Conservation (phyloP, 2,113 vertebrate genomes). For the Acrocephalus kingi region DNA sequence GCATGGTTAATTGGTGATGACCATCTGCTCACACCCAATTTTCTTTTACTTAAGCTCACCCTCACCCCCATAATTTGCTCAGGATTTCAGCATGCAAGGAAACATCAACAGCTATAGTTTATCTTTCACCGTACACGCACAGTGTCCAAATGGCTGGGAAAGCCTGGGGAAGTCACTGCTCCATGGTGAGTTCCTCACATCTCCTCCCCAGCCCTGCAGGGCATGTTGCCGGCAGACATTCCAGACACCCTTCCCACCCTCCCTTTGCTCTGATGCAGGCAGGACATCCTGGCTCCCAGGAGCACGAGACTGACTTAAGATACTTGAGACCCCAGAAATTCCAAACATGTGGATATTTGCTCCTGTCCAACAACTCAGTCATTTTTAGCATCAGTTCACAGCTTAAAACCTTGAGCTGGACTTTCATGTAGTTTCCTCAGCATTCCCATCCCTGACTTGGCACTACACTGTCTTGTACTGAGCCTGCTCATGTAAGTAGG, state of each 20-base stretch:
- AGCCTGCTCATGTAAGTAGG: not conserved
- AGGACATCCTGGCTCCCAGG: not conserved
- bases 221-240: not conserved
- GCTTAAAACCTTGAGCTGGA: not conserved
- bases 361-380: not conserved
- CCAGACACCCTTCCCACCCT: not conserved
- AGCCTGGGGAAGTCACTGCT: not conserved
- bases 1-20: not conserved
- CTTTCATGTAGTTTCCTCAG: not conserved
- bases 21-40: not conserved
- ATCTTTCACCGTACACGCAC: not conserved
- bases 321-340: not conserved
- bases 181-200: not conserved
- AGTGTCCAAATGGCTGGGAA: not conserved
- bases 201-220: not conserved
- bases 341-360: not conserved
- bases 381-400: not conserved
- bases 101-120: not conserved
- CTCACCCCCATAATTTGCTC: fast-evolving
- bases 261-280: not conserved
- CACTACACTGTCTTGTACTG: not conserved
- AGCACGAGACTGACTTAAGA: not conserved
- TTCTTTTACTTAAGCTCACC: not conserved
- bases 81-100: not conserved
- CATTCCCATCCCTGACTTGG: not conserved